Conservation (phyloP, 2,797 vertebrate species). For the Myotis myotis region DNA sequence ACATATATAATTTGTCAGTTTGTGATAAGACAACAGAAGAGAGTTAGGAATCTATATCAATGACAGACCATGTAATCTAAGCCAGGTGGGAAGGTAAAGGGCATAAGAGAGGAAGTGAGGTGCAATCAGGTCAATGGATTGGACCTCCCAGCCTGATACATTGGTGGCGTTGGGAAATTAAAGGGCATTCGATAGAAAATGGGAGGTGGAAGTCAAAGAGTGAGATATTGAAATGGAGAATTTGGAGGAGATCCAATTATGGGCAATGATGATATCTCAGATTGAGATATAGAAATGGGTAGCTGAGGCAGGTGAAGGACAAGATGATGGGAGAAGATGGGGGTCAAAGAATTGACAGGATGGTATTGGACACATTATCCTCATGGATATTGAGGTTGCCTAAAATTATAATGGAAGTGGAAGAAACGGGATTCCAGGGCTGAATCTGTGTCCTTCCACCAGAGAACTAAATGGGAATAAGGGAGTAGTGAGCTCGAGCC, state of each 20-base stretch:
- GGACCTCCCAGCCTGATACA: not conserved
- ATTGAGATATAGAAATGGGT: not conserved
- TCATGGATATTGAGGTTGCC: not conserved
- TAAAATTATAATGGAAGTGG: not conserved
- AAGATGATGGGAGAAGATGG: not conserved
- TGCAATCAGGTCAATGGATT: not conserved
- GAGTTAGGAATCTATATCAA: not conserved
- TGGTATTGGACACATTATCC: not conserved
- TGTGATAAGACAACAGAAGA: not conserved
- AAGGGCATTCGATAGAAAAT: not conserved
- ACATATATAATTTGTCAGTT: not conserved
- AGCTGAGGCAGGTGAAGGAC: not conserved
- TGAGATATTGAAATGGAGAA: not conserved
- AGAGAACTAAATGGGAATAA: not conserved
- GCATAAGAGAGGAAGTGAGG: not conserved
- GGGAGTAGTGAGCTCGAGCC: not conserved
- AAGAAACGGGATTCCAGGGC: not conserved
- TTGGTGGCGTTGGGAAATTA: not conserved
- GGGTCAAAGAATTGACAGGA: not conserved
- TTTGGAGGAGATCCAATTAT: not conserved
- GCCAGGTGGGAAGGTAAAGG: not conserved
- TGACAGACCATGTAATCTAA: not conserved
- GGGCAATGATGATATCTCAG: not conserved
- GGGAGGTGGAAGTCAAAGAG: not conserved
- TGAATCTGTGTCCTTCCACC: not conserved